These are phyloP conservation scores for Felis catus DNA, from an alignment of 2,113 vertebrate species.

Conservation along the genomic window F.catus_Fca126_mat1.0 CM031421.1:58679001-58679500, in stretches of 20 bases:
- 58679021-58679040: neutral
- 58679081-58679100: neutral
- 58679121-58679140: neutral
- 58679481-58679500: conserved; percentile 40
- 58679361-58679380: conserved; percentile 40
- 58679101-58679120: neutral
- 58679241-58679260: neutral
- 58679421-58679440: conserved; percentile 26
- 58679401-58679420: neutral
- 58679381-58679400: conserved; percentile 57
- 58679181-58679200: neutral
- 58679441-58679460: neutral
- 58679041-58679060: neutral
- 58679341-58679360: neutral
- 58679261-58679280: neutral
- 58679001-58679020: neutral
- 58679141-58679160: neutral
- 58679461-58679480: neutral
- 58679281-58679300: neutral
- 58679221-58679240: neutral
- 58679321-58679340: neutral
- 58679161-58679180: neutral
- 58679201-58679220: neutral
- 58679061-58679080: neutral
- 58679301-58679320: neutral